Evolutionary conservation across 2,797 vertebrate species (phyloP).

Genomic region (Crax fasciolata): DNA sequence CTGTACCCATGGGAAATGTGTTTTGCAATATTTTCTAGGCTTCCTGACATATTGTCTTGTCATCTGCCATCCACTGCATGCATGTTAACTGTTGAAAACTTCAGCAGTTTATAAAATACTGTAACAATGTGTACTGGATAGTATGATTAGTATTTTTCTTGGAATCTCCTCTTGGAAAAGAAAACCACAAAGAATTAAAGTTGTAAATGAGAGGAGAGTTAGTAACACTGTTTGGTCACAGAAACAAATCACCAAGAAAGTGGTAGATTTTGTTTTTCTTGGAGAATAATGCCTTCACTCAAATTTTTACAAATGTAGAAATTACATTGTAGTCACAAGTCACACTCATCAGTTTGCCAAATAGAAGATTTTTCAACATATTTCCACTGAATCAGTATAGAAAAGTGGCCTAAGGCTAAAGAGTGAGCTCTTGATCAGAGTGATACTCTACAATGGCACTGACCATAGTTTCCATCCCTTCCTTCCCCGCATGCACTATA

Average conservation of each 20-base stretch:
- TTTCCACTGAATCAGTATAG: not conserved
- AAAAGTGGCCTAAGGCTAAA: not conserved
- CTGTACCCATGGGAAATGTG: not conserved
- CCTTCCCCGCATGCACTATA: not conserved
- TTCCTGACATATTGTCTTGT: not conserved
- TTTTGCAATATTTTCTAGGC: not conserved
- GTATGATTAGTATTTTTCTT: not conserved
- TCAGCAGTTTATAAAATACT: not conserved
- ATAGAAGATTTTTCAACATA: fast-evolving
- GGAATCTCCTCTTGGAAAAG: not conserved
- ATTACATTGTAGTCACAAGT: not conserved
- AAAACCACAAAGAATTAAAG: not conserved
- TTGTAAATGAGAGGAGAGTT: not conserved
- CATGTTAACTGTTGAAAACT: not conserved
- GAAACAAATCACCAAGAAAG: not conserved
- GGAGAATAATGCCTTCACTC: not conserved
- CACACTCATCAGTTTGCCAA: not conserved
- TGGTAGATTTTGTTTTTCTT: not conserved
- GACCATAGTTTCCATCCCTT: not conserved
- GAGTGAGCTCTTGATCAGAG: not conserved
- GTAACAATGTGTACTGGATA: not conserved
- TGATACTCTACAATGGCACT: not conserved
- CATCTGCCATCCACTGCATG: not conserved
- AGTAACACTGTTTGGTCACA: not conserved
- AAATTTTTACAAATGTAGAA: not conserved